A percentile compares a stretch with the other conserved stretches of the same genome.
phyloP scores from a whole-genome alignment of 2,797 vertebrate species.

The Neopelma chrysocephalum region DNA sequence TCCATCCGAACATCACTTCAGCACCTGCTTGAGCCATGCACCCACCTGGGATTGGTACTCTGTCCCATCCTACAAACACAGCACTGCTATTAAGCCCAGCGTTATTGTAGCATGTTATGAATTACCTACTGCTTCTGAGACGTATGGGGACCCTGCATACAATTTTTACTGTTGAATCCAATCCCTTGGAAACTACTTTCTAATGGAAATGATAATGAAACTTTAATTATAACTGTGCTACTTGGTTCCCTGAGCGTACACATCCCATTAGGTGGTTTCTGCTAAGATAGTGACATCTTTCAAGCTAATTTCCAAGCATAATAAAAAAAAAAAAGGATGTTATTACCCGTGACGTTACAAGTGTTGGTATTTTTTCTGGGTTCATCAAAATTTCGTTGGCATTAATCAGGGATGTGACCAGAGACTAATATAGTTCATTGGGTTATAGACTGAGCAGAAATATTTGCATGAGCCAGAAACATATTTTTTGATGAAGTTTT shows the following conservation, averaged over 20 bases:
- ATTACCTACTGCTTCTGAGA: neutral
- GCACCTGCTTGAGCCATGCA: rapidly evolving
- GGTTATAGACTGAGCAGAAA: neutral
- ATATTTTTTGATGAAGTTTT: neutral
- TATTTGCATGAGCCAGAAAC: neutral
- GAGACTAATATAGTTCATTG: neutral
- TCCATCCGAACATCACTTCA: neutral
- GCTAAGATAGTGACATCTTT: conserved; percentile 59
- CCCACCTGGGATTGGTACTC: neutral
- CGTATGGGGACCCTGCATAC: neutral
- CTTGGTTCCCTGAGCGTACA: conserved; percentile 46
- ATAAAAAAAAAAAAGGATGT: neutral
- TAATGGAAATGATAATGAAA: conserved; percentile 70
- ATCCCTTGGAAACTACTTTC: conserved; percentile 50
- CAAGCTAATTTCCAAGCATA: conserved; percentile 45
- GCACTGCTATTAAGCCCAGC: neutral
- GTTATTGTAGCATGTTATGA: neutral
- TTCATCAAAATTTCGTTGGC: neutral
- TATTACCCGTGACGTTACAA: neutral
- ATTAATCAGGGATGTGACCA: conserved; percentile 3
- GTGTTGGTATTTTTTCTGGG: conserved; percentile 32
- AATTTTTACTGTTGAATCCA: conserved; percentile 42
- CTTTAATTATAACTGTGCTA: conserved; percentile 68
- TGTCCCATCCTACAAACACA: neutral
- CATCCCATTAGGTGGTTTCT: conserved; percentile 67